phyloP scores from a whole-genome alignment of 2,113 vertebrate species.

The Tachycineta bicolor region DNA sequence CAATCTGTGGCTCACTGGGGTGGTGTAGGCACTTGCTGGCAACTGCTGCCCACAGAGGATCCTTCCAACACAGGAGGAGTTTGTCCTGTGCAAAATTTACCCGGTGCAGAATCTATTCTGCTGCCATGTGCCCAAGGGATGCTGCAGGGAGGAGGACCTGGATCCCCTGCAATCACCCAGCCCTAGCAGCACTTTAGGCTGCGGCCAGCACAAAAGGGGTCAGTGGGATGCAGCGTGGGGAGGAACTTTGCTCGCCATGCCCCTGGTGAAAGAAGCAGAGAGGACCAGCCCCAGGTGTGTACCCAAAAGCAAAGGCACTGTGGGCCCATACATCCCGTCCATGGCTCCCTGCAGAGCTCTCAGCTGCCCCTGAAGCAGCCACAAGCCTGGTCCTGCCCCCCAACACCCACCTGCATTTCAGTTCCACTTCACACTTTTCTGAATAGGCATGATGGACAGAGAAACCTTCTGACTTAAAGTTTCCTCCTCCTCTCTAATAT shows the following conservation, averaged over 20 bases:
- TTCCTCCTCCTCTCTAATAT: background rate
- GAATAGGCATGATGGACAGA: background rate
- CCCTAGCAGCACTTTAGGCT: background rate
- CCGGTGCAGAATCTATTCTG: fast-evolving
- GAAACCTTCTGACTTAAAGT: background rate
- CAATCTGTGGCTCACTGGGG: background rate
- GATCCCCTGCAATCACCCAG: background rate
- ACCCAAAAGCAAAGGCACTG: background rate
- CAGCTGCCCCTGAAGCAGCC: fast-evolving
- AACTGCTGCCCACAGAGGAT: background rate
- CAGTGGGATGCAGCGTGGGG: fast-evolving
- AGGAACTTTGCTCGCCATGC: background rate
- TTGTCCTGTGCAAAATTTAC: background rate
- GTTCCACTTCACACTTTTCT: background rate
- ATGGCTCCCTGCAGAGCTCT: background rate
- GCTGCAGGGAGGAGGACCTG: too few species aligned
- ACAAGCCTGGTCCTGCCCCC: background rate
- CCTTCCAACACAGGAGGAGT: background rate
- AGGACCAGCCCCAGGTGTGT: fast-evolving
- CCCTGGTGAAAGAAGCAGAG: background rate
- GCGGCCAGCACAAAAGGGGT: background rate
- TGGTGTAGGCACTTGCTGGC: fast-evolving
- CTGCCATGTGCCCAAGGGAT: fast-evolving
- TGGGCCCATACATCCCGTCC: background rate
- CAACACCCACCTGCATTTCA: background rate